A percentile compares a stretch with the other conserved stretches of the same genome.
Evolutionary conservation across 2,888 invertebrate genomes (phyloP).

Genomic region (Cryptocephalus moraei): DNA sequence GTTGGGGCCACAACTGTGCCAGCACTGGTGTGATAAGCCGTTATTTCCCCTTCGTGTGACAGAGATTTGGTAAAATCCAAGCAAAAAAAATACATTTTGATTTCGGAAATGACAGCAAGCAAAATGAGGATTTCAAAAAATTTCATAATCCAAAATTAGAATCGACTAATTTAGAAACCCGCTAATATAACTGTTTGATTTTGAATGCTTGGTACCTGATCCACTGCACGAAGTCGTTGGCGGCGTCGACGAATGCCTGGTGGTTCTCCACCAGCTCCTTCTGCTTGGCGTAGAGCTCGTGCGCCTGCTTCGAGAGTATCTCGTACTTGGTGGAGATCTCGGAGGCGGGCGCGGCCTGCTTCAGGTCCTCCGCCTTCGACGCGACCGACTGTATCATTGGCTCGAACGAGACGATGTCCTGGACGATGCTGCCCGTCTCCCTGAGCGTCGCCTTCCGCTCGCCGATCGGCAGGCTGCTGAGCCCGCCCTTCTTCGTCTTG

Average conservation of each 20-base stretch:
- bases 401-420: conserved; percentile 93
- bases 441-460: conserved; percentile 82
- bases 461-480: conserved; percentile 69
- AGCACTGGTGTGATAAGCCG: no score
- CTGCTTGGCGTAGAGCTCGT: conserved; percentile 79
- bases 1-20: no score
- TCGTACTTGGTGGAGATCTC: conserved; percentile 89
- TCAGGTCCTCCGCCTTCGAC: conserved; percentile 84
- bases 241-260: conserved; percentile 85
- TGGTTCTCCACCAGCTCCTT: conserved; percentile 84
- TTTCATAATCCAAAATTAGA: no score
- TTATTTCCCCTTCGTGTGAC: no score
- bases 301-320: conserved; percentile 79
- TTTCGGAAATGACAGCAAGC: no score
- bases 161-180: no score
- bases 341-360: conserved; percentile 82
- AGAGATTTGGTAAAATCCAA: no score
- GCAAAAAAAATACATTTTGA: no score
- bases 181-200: no score
- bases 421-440: conserved; percentile 88
- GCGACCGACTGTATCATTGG: conserved; percentile 95
- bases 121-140: no score
- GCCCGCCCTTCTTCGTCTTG: conserved; percentile 68
- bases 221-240: conserved; percentile 89
- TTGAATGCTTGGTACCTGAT: conserved; percentile 38